Evolutionary conservation across 2,113 vertebrate species (phyloP).

Genomic region (Pristiophorus japonicus): DNA sequence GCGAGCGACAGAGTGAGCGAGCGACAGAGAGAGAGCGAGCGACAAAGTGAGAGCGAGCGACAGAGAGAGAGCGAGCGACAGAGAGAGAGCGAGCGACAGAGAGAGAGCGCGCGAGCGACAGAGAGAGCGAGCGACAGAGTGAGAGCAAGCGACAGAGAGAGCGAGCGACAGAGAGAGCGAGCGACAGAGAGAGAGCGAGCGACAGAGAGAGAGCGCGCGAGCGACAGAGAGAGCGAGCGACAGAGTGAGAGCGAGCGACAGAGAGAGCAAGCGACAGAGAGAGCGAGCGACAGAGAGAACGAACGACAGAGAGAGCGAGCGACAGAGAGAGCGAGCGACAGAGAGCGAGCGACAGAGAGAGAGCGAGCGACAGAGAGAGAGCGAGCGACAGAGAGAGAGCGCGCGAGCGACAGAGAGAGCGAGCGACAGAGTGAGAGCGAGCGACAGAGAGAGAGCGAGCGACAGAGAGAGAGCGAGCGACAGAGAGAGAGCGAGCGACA

Average conservation of each 20-base stretch:
- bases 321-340: conserved; percentile 25
- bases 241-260: conserved; percentile 55
- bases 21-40: background rate
- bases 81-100: background rate
- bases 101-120: background rate
- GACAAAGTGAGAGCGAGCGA: background rate
- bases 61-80: background rate
- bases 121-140: background rate
- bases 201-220: too few relatives aligned
- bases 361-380: background rate
- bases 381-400: too few relatives aligned
- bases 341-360: background rate
- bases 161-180: background rate
- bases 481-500: too few relatives aligned
- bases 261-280: conserved; percentile 38
- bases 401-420: background rate
- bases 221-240: conserved; percentile 19
- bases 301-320: conserved; percentile 27
- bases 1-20: too few relatives aligned
- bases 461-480: background rate
- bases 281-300: background rate
- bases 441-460: background rate
- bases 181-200: background rate
- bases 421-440: background rate
- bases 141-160: too few relatives aligned